A percentile compares a stretch with the other conserved stretches of the same genome.
phyloP scores from a whole-genome alignment of 2,888 invertebrate genomes.

The Platypus cylindrus region DNA sequence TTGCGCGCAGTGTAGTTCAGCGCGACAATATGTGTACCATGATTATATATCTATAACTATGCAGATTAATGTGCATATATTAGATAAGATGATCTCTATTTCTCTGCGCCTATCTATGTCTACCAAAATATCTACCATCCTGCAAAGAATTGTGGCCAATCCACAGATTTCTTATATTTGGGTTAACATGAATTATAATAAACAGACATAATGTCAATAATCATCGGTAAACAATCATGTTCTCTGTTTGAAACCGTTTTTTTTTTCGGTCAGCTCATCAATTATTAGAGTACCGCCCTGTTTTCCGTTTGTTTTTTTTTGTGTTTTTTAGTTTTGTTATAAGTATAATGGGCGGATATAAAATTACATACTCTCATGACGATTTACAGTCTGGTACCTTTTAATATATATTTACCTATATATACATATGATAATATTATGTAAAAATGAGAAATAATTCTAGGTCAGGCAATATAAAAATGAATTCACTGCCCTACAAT shows the following conservation, averaged over 20 bases:
- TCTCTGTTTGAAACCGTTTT: background rate
- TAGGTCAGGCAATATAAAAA: constrained; percentile 5
- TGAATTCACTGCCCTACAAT: no score
- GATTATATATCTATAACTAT: no score
- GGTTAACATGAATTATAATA: constrained; percentile 1
- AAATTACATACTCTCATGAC: constrained; percentile 9
- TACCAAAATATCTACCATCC: no score
- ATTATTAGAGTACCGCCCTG: constrained; percentile 6
- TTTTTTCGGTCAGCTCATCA: background rate
- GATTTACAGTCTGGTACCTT: constrained; percentile 7
- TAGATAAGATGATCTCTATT: no score
- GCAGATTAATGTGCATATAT: no score
- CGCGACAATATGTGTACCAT: no score
- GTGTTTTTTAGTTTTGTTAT: constrained; percentile 9
- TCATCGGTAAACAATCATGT: no score
- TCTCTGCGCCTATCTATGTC: no score
- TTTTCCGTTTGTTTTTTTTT: constrained; percentile 9
- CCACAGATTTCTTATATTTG: constrained; percentile 6
- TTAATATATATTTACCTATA: no score
- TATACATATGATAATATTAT: constrained; percentile 1
- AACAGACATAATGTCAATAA: background rate
- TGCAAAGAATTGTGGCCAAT: no score
- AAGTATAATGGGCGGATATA: constrained; percentile 9
- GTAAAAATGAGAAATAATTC: constrained; percentile 1
- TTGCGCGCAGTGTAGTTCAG: no score